These are phyloP conservation scores for Thaumetopoea pityocampa DNA, from an alignment of 1,140 invertebrate genomes.

Conservation along the genomic window DNA sequence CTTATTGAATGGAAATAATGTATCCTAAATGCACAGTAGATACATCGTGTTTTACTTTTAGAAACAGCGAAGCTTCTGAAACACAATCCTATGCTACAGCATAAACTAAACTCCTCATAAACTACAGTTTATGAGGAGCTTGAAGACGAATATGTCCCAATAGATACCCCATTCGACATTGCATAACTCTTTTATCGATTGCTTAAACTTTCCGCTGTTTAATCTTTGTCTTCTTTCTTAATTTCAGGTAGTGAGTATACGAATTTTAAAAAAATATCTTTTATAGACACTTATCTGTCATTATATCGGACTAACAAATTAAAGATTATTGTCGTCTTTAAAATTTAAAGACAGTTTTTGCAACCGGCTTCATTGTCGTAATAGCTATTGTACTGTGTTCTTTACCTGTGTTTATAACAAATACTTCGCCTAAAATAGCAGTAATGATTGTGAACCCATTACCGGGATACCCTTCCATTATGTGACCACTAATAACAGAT, in stretches of 20 bases:
- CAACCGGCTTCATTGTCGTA: too few species aligned
- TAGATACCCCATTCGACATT: conserved; percentile 64
- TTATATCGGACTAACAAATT: too few species aligned
- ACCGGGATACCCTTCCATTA: conserved; percentile 69
- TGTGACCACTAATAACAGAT: conserved; percentile 79
- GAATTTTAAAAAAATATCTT: too few species aligned
- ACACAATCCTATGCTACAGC: conserved; percentile 59
- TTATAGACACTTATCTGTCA: too few species aligned
- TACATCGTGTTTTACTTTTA: conserved; percentile 65
- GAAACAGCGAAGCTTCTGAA: conserved; percentile 60
- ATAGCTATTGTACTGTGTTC: background rate
- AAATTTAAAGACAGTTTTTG: too few species aligned
- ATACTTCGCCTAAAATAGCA: conserved; percentile 53
- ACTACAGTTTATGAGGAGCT: conserved; percentile 62
- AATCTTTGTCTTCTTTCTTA: conserved; percentile 16
- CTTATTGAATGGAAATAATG: conserved; percentile 73
- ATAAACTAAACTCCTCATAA: too few species aligned
- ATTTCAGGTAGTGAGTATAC: conserved; percentile 3
- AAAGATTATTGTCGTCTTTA: too few species aligned
- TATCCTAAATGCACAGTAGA: conserved; percentile 72
- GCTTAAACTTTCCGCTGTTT: conserved; percentile 22
- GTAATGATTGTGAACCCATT: conserved; percentile 74
- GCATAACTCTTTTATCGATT: conserved; percentile 49
- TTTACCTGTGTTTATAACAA: conserved; percentile 72
- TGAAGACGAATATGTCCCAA: conserved; percentile 69